A percentile compares a stretch with the other conserved stretches of the same genome.
These are phyloP conservation scores for Erythrocebus patas DNA, from an alignment of 2,113 vertebrate genomes.

Conservation along the genomic window DNA sequence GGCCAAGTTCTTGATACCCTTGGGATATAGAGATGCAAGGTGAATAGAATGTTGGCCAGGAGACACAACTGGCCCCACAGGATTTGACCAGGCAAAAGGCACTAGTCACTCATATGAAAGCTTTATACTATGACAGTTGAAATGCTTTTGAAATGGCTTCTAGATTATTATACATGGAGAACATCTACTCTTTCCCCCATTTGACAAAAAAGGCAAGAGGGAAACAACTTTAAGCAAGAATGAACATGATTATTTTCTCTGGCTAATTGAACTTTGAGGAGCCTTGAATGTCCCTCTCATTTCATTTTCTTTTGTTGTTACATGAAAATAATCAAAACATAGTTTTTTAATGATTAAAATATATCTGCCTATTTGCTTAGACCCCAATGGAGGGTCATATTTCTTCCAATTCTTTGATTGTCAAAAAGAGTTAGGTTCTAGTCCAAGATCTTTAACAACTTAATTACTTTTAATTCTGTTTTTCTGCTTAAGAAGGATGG, in stretches of 20 bases:
- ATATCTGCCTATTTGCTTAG: background rate
- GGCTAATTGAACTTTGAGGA: background rate
- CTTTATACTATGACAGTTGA: background rate
- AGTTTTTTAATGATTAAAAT: slow-evolving; percentile 15
- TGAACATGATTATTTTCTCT: background rate
- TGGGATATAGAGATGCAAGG: slow-evolving; percentile 33
- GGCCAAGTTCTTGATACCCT: slow-evolving; percentile 42
- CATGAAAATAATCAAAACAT: background rate
- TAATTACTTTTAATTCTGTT: background rate
- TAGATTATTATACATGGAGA: background rate
- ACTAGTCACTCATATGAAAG: background rate
- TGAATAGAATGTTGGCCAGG: slow-evolving; percentile 11
- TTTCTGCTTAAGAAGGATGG: background rate
- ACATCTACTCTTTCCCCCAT: rapidly evolving
- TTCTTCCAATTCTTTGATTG: background rate
- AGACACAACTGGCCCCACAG: background rate
- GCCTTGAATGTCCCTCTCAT: background rate
- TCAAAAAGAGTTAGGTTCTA: background rate
- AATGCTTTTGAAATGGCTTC: background rate
- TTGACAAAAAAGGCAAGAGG: background rate
- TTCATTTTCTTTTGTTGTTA: background rate
- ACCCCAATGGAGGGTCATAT: background rate
- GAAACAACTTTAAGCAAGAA: background rate
- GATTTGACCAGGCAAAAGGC: background rate
- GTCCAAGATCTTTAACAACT: background rate